Percentiles rank a stretch among this genome's conserved stretches.
phyloP scores from a whole-genome alignment of 2,797 vertebrate species.

The Crocidura indochinensis region DNA sequence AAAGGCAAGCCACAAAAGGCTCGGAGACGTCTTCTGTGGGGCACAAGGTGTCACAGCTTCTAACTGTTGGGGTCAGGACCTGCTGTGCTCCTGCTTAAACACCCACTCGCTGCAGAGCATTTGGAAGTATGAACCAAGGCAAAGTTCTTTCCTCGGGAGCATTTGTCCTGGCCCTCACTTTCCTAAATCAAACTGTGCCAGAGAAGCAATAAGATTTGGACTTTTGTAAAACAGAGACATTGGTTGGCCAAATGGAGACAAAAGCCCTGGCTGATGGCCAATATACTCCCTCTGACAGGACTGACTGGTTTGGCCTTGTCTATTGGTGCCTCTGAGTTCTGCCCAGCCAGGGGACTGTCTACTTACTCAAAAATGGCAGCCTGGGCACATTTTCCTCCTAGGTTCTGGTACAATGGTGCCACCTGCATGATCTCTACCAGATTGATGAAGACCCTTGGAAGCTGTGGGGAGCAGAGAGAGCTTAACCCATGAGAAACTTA shows the following conservation, averaged over 20 bases:
- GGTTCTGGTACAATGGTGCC: not conserved
- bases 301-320: not conserved
- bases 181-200: not conserved
- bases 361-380: not conserved
- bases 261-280: not conserved
- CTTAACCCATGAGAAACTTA: no score
- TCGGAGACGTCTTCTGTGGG: not conserved
- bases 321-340: not conserved
- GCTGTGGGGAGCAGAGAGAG: not conserved
- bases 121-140: no score
- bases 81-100: not conserved
- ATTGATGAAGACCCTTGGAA: not conserved
- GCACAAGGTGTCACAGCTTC: not conserved
- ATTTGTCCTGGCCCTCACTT: no score
- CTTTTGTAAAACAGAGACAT: not conserved
- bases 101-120: no score
- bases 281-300: no score
- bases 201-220: not conserved
- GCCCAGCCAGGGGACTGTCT: not conserved
- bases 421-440: not conserved
- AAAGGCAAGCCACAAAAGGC: not conserved
- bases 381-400: not conserved
- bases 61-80: not conserved
- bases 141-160: no score
- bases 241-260: not conserved